Base-by-base conservation (phyloP, 23 tunicate genomes). In the Halocynthia aurantium region DNA sequence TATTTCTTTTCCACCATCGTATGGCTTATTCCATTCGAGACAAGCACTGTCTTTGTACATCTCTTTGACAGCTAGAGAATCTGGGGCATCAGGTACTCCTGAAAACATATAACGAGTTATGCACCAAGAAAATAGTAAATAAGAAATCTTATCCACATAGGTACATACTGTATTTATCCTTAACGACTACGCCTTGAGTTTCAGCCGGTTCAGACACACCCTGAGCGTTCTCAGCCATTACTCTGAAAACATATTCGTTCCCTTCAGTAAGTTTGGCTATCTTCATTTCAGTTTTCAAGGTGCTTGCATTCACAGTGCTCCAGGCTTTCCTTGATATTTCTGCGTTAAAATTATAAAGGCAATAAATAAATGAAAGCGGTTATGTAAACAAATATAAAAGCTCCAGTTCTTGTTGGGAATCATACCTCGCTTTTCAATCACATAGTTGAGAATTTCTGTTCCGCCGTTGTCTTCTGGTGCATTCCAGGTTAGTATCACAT, bases 381-480 rank as follows among this genome's bases (percentile, higher is more conserved):
- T 4, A 31, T 31, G 44, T 0, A 31, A 31, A 31, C 44, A 31
- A 31, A 31, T 4, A 31, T 31, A 31, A 4, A 4, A 31, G 44
- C 44, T 31, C 44, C 44, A 31, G 44, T 31, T 31, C 44, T 31
- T 68, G 44, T 31, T 31, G 44, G 44, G 44, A 31, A 31, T 17
- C 80, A 11, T 20, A 69, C 74, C 93, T 49, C 91, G 82, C 75
- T 86, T 86, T 68, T 93, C 98, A 69, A 93, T 83, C 8, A 93
- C 98, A 67, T 85, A 93, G 75, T 93, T 93, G 49, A 63, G 50
- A 31, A 93, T 78, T 78, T 82, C 85, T 6, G 90, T 70, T 49
- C 98, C 98, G 52, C 98, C 98, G 58, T 93, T 77, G 72, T 93
- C 98, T 44, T 86, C 84, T 7, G 98, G 98, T 52, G 91, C 77